Evolutionary conservation across 2,797 vertebrate species (phyloP).

Genomic region (Melopsittacus undulatus): DNA sequence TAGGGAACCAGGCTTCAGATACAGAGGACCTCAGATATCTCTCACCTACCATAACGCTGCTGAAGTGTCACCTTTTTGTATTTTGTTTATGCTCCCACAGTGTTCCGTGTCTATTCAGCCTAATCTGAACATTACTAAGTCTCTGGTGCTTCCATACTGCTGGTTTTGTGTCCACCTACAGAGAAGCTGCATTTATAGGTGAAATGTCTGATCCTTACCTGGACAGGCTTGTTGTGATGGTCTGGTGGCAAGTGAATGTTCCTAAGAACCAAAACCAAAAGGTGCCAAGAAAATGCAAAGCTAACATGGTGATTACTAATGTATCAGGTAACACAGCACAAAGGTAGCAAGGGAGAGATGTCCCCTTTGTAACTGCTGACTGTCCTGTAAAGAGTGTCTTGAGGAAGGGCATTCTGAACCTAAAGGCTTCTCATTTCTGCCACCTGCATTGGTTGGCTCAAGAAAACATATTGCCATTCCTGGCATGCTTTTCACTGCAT

Average conservation of each 20-base stretch:
- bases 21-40: accelerated
- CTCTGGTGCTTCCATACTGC: not conserved
- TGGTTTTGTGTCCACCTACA: not conserved
- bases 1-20: not conserved
- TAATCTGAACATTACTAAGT: not conserved
- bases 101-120: not conserved
- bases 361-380: not conserved
- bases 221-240: not conserved
- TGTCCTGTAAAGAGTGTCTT: not conserved
- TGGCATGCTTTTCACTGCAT: not conserved
- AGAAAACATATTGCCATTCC: not conserved
- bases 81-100: not conserved
- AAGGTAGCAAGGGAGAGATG: not conserved
- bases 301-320: not conserved
- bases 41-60: not conserved
- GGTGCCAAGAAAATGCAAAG: not conserved
- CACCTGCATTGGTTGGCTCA: not conserved
- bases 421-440: not conserved
- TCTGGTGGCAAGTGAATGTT: not conserved
- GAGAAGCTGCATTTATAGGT: not conserved
- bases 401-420: not conserved
- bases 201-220: not conserved
- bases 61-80: not conserved
- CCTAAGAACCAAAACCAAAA: not conserved
- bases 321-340: not conserved